Percentiles rank a stretch among this genome's conserved stretches.
phyloP scores from a whole-genome alignment of 37 sponge, comb jelly and placozoan species.

The Bolinopsis microptera region DNA sequence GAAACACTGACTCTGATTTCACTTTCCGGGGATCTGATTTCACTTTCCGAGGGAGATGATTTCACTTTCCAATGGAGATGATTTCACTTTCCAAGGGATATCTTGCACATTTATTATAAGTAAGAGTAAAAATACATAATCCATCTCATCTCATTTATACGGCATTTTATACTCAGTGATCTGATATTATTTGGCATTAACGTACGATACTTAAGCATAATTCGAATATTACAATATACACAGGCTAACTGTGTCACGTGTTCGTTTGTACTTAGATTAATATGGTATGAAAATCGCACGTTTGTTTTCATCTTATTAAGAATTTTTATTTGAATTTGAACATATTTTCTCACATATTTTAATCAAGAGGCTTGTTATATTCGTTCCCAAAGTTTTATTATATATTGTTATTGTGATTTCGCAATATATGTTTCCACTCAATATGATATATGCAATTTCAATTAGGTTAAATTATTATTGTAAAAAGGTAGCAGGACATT shows the following conservation, averaged over 20 bases:
- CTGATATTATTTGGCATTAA: background rate
- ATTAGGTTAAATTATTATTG: constrained; percentile 65
- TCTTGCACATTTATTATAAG: too few species aligned
- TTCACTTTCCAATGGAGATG: too few species aligned
- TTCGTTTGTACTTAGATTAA: background rate
- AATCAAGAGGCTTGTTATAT: constrained; percentile 40
- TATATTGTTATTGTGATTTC: constrained; percentile 64
- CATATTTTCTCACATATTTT: constrained; percentile 61
- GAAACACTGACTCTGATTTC: background rate
- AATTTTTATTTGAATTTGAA: constrained; percentile 65
- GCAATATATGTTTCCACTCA: background rate
- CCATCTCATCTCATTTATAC: background rate
- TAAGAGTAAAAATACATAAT: background rate
- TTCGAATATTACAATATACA: too few species aligned
- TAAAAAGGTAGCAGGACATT: constrained; percentile 64
- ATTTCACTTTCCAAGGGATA: too few species aligned
- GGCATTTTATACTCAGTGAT: background rate
- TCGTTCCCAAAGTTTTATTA: background rate
- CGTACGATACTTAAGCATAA: too few species aligned
- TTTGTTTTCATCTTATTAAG: constrained; percentile 55
- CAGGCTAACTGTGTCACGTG: too few species aligned
- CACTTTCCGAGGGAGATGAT: too few species aligned
- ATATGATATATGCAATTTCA: constrained; percentile 62
- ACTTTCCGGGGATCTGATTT: too few species aligned
- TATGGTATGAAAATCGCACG: background rate